Evolutionary conservation across 2,113 vertebrate genomes (phyloP).

Genomic region (Murina feae): DNA sequence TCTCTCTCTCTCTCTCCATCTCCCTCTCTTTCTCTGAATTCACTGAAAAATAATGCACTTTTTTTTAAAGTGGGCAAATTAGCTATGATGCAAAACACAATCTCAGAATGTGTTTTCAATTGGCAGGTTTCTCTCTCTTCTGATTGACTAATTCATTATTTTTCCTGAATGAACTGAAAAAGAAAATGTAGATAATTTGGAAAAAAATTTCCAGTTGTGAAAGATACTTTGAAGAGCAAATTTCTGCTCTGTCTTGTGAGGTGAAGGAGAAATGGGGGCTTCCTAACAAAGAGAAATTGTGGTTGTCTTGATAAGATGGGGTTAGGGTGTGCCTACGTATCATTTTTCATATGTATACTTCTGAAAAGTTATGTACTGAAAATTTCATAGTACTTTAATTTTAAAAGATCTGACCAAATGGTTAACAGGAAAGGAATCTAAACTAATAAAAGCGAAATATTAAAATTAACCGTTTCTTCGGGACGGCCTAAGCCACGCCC

Average conservation of each 20-base stretch:
- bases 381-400: slow-evolving; percentile 2
- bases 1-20: too few relatives aligned
- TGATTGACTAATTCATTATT: background rate
- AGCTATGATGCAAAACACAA: background rate
- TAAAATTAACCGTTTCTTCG: too few relatives aligned
- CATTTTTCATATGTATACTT: background rate
- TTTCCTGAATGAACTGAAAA: background rate
- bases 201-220: background rate
- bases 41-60: too few relatives aligned
- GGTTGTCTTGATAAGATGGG: background rate
- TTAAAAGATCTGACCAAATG: background rate
- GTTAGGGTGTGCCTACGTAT: background rate
- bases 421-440: background rate
- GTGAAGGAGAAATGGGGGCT: background rate
- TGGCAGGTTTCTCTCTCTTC: background rate
- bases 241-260: background rate
- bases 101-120: background rate
- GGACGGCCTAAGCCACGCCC: too few relatives aligned
- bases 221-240: background rate
- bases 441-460: too few relatives aligned
- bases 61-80: too few relatives aligned
- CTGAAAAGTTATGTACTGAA: background rate
- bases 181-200: background rate
- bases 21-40: too few relatives aligned
- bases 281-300: background rate